Evolutionary conservation across 2,113 vertebrate species (phyloP), one percentile per base, ranked within the genome.

Genomic region (Crocuta crocuta): DNA sequence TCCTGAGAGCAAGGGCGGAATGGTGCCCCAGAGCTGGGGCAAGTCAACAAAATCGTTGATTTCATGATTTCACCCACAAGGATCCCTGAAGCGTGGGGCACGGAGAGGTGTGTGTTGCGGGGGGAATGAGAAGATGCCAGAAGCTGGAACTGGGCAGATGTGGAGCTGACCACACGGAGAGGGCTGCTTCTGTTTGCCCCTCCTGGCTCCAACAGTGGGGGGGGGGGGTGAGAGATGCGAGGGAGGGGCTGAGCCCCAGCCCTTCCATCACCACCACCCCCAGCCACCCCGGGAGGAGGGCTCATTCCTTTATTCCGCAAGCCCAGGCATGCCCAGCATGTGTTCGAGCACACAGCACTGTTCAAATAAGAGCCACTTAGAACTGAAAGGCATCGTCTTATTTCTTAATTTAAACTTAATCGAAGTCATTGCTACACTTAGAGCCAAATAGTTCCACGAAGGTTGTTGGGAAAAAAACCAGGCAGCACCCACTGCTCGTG

Each of bases 11-110:
- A 17, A 3, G 2, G 15, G 15, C 39, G 66, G 7, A 5, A 12
- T 28, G 13, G 7, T 7, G 3, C 13, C 31, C 26, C 3, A 26
- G 9, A 63, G 55, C 45, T 35, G 6, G 2, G 7, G 21, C 7
- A 19, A 61, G 31, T 31, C 28, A 2, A 0, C 0, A 0, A 28
- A n/a, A 9, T 10, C 0, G 10, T 45, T 19, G 68, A 7, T 35
- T 39, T 48, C 31, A 3, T 26, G 68, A 7, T 35, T 39, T 48
- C 31, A 3, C n/a, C 58, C 61, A 5, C 24, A 26, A 39, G 63
- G 43, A 50, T 63, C 68, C 31, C 66, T 13, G 85, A 31, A 1
- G 13, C 4, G 12, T 1, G 8, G 78, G 71, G 28, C 3, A 3
- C 53, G 19, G 74, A 45, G 74, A 33, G 24, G 7, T 2, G 6